phyloP scores from a whole-genome alignment of 2,797 vertebrate species.

The Morus bassanus region DNA sequence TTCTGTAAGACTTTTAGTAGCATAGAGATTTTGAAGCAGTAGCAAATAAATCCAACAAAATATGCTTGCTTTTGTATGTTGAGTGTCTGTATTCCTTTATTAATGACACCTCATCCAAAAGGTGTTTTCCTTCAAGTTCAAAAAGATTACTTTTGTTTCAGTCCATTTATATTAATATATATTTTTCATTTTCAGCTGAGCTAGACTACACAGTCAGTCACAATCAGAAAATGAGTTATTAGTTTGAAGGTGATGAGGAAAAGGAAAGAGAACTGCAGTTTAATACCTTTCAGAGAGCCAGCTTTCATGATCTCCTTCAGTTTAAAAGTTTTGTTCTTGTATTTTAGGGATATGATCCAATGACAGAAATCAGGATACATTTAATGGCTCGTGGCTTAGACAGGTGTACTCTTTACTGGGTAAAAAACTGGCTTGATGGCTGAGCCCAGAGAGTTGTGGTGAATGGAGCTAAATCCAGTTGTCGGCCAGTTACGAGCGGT shows the following conservation, averaged over 20 bases:
- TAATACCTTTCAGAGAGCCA: background rate
- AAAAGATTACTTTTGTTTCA: background rate
- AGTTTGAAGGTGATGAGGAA: background rate
- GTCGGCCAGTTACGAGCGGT: too few species aligned
- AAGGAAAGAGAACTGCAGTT: background rate
- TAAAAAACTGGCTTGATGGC: too few species aligned
- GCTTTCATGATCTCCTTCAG: background rate
- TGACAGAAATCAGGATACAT: background rate
- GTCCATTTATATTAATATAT: background rate
- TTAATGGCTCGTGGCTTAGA: background rate
- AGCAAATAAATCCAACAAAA: background rate
- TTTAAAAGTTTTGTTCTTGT: background rate
- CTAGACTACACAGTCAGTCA: background rate
- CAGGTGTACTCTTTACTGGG: too few species aligned
- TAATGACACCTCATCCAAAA: background rate
- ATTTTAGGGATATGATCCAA: background rate
- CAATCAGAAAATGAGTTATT: background rate
- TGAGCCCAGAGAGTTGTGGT: too few species aligned
- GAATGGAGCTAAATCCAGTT: too few species aligned
- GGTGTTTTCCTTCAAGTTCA: background rate
- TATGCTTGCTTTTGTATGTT: background rate
- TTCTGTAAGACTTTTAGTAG: background rate
- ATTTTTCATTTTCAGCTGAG: background rate
- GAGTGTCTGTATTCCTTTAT: background rate
- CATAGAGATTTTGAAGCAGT: background rate